A percentile compares a stretch with the other conserved stretches of the same genome.
Evolutionary conservation across 2,113 vertebrate species (phyloP).

Genomic region (Macroglossus sobrinus): DNA sequence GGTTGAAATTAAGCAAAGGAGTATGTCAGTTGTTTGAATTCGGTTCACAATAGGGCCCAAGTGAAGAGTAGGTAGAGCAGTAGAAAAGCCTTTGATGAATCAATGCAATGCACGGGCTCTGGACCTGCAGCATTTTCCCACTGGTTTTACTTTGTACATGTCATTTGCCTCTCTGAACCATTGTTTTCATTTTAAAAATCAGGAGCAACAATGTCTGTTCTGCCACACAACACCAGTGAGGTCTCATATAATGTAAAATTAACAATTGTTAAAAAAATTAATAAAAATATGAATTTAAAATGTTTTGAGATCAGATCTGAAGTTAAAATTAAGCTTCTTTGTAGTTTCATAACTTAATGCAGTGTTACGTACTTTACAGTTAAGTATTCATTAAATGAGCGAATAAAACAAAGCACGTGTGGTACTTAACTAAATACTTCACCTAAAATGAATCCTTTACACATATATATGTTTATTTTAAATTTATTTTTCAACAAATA

Average conservation of each 20-base stretch:
- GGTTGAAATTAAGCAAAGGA: not conserved
- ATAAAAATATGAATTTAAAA: not conserved
- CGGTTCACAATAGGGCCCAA: not conserved
- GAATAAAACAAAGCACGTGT: not conserved
- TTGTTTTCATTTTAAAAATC: not conserved
- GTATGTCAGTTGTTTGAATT: not conserved
- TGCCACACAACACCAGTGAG: not conserved
- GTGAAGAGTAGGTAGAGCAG: rapidly evolving
- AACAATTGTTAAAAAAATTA: not conserved
- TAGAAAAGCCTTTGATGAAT: not conserved
- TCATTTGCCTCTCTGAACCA: not conserved
- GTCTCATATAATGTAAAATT: not conserved
- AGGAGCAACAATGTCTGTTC: not conserved
- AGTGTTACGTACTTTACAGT: not conserved
- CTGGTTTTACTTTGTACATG: not conserved
- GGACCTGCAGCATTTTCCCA: too few relatives aligned
- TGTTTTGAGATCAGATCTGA: not conserved
- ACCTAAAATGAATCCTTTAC: not conserved
- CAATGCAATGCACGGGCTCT: not conserved
- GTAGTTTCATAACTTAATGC: not conserved
- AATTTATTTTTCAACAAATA: not conserved
- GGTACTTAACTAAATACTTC: not conserved
- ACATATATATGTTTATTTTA: not conserved
- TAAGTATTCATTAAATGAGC: not conserved
- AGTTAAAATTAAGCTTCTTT: not conserved